phyloP scores from a whole-genome alignment of 2,113 vertebrate species.

The Dolichotis patagonum region DNA sequence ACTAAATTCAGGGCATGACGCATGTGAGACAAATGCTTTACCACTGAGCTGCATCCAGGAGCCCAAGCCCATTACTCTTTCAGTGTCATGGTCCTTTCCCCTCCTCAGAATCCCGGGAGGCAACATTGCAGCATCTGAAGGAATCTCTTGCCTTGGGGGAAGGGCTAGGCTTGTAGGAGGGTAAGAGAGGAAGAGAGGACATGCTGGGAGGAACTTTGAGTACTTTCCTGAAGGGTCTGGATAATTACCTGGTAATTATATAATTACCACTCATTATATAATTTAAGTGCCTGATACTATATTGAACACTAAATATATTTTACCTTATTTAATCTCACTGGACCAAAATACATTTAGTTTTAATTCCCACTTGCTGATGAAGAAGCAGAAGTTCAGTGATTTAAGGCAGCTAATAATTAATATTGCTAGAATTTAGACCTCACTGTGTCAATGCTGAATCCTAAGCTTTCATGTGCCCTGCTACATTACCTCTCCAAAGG shows the following conservation, averaged over 20 bases:
- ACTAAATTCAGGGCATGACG: not conserved
- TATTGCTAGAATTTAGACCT: not conserved
- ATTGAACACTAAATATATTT: not conserved
- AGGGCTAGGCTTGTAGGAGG: not conserved
- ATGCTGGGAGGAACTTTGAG: not conserved
- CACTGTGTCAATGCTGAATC: not conserved
- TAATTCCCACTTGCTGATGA: not conserved
- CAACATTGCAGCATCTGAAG: not conserved
- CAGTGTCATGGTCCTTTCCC: not conserved
- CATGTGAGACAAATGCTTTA: not conserved
- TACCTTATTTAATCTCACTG: slow-evolving; percentile 36
- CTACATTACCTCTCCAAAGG: not conserved
- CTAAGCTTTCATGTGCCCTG: not conserved
- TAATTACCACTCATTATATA: not conserved
- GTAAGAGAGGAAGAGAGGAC: not conserved
- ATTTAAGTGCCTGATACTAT: not conserved
- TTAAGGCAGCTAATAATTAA: not conserved
- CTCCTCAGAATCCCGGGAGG: not conserved
- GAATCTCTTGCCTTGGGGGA: not conserved
- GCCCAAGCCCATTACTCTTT: not conserved
- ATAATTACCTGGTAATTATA: not conserved
- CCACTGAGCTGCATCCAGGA: not conserved
- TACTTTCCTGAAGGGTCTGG: not conserved
- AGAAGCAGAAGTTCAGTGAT: not conserved
- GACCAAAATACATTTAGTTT: not conserved